These are phyloP conservation scores for Hystrix cristata DNA, from an alignment of 2,113 vertebrate species.

Conservation along the genomic window DNA sequence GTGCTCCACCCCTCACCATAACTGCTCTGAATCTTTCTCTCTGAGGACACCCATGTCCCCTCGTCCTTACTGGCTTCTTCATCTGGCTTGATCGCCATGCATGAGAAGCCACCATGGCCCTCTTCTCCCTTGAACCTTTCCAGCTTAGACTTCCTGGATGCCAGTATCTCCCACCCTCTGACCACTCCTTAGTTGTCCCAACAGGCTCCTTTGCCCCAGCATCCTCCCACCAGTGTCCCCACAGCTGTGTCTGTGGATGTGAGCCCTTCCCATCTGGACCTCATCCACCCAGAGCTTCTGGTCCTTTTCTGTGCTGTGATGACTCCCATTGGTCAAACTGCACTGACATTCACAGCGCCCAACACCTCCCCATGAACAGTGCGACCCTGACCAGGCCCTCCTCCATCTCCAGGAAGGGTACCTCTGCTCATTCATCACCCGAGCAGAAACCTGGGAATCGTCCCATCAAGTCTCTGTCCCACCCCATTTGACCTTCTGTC, in stretches of 20 bases:
- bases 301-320: neutral
- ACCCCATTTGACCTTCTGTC: neutral
- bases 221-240: too few species aligned
- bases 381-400: too few species aligned
- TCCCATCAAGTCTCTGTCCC: neutral
- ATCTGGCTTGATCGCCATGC: neutral
- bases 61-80: neutral
- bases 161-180: neutral
- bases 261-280: neutral
- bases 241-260: neutral
- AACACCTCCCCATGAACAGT: neutral
- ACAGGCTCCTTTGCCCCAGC: neutral
- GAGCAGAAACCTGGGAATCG: neutral
- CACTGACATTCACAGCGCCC: neutral
- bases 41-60: too few species aligned
- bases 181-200: neutral
- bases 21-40: neutral
- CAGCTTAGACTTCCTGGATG: neutral
- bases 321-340: too few species aligned
- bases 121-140: neutral
- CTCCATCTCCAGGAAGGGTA: neutral
- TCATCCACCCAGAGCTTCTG: neutral
- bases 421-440: neutral
- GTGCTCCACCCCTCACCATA: fast-evolving
- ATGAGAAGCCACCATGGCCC: neutral